Evolutionary conservation across 2,113 vertebrate species (phyloP).

Genomic region (Australoheros scitulus): DNA sequence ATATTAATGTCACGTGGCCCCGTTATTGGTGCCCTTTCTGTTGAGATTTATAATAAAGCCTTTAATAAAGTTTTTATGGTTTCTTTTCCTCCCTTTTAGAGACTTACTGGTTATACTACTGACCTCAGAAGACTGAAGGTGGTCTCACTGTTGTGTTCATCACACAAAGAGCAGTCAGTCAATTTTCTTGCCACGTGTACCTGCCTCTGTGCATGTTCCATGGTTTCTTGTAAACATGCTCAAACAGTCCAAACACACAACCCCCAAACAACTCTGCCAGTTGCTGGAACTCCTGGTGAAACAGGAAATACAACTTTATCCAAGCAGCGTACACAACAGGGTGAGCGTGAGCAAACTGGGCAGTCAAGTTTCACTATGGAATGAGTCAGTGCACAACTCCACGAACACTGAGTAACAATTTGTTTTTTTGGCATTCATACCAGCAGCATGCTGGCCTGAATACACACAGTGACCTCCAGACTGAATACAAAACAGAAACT

Average conservation of each 20-base stretch:
- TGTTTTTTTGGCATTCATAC: conserved; percentile 16
- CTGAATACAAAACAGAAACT: conserved; percentile 36
- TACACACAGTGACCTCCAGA: not conserved
- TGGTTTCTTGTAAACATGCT: conserved; percentile 50
- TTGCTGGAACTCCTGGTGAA: conserved; percentile 55
- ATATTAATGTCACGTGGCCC: not conserved
- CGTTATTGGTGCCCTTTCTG: not conserved
- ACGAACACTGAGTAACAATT: conserved; percentile 8
- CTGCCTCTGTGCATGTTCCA: not conserved
- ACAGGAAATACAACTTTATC: conserved; percentile 71
- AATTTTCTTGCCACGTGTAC: not conserved
- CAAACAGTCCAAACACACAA: conserved; percentile 49
- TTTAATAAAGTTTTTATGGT: not conserved
- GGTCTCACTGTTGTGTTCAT: not conserved
- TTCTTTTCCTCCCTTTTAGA: not conserved
- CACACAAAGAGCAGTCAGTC: conserved; percentile 16
- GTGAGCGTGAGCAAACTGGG: conserved; percentile 51
- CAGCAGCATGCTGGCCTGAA: conserved; percentile 2
- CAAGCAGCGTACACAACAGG: conserved; percentile 1
- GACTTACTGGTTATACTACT: not conserved
- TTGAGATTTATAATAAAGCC: not conserved
- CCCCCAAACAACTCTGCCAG: conserved; percentile 47
- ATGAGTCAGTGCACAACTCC: conserved; percentile 53
- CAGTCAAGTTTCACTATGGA: conserved; percentile 57
- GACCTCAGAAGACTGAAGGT: not conserved